Percentiles rank a stretch among this genome's conserved stretches.
phyloP scores from a whole-genome alignment of 2,113 vertebrate genomes.

The Pyrgilauda ruficollis region DNA sequence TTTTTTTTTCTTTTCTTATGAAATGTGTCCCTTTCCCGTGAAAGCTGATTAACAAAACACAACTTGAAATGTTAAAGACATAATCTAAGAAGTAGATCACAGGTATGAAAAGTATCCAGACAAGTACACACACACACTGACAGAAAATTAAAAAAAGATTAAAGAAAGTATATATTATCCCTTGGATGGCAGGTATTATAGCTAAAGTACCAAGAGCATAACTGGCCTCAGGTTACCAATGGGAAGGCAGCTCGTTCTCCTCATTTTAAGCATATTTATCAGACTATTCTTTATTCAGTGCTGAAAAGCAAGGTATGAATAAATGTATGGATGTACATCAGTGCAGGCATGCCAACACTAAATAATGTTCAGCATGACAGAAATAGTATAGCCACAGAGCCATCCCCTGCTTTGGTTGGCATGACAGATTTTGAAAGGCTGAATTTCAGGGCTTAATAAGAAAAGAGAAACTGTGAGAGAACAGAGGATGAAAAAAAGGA shows the following conservation, averaged over 20 bases:
- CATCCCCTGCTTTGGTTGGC: neutral
- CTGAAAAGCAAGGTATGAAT: neutral
- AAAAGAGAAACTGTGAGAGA: neutral
- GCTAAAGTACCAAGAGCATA: neutral
- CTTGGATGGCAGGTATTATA: neutral
- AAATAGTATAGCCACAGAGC: neutral
- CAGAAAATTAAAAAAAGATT: constrained; percentile 4
- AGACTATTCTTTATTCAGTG: neutral
- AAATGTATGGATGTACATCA: neutral
- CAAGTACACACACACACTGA: neutral
- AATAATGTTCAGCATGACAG: neutral
- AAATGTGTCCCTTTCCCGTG: neutral
- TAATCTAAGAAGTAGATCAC: neutral
- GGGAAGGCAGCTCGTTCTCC: neutral
- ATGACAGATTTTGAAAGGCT: neutral
- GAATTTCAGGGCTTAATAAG: neutral
- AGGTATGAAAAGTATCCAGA: neutral
- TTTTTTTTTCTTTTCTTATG: neutral
- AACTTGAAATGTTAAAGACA: neutral
- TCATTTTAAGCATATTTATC: neutral
- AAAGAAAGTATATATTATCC: neutral
- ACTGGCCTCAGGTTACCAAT: neutral
- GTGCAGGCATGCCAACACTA: neutral
- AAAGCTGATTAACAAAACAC: neutral
- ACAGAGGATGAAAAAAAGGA: neutral